Evolutionary conservation across 2,888 invertebrate species (phyloP).

Genomic region (Anticlea derivata): DNA sequence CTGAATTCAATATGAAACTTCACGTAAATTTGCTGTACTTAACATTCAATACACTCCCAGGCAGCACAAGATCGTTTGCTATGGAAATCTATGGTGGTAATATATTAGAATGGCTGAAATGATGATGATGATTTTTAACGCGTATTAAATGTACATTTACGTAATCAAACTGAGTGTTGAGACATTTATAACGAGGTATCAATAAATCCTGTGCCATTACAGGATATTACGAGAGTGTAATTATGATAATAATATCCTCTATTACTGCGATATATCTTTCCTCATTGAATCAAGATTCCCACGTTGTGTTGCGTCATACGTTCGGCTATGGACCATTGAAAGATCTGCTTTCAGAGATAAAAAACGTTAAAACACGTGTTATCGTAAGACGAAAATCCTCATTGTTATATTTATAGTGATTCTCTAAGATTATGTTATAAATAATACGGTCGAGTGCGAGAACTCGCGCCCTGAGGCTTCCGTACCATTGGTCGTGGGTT

Average conservation of each 20-base stretch:
- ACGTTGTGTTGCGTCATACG: constrained; percentile 67
- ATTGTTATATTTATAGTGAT: no score
- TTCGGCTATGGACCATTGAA: constrained; percentile 59
- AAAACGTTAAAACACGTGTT: constrained; percentile 7
- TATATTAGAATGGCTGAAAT: no score
- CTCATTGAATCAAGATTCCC: constrained; percentile 60
- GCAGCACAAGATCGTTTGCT: no score
- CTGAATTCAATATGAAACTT: constrained; percentile 8
- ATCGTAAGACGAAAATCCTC: no score
- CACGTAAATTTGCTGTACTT: constrained; percentile 5
- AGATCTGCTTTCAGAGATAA: constrained; percentile 49
- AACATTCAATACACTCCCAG: constrained; percentile 7
- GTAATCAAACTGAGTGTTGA: constrained; percentile 23
- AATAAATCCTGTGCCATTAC: constrained; percentile 36
- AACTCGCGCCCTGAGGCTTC: no score
- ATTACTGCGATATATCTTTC: constrained; percentile 38
- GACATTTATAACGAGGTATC: constrained; percentile 23
- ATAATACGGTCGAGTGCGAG: no score
- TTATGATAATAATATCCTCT: constrained; percentile 51
- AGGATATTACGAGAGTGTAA: constrained; percentile 51
- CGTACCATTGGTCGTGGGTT: no score
- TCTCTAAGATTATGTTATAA: no score
- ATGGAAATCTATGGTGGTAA: no score
- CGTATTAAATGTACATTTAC: constrained; percentile 19
- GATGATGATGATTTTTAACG: no score